Conservation (phyloP, 1,140 invertebrate genomes). For the Papilio aristodemus region DNA sequence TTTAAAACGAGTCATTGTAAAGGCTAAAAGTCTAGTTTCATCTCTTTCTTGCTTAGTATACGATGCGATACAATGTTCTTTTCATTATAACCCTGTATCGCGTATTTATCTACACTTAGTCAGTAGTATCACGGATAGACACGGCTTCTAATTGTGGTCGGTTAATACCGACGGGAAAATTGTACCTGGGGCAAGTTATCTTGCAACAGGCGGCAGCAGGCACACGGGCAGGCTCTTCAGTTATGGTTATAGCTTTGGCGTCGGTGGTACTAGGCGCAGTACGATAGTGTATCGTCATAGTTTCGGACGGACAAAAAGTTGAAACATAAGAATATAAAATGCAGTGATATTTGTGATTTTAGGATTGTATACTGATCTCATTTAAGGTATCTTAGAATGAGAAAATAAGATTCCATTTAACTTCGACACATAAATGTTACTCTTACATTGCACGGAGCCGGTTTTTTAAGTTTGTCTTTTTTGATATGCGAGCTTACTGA, state of each 20-base stretch:
- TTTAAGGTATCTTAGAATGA: slow-evolving; percentile 45
- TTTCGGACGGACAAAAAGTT: slow-evolving; percentile 46
- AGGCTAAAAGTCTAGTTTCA: slow-evolving; percentile 54
- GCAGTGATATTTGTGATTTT: slow-evolving; percentile 60
- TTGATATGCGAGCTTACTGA: slow-evolving; percentile 44
- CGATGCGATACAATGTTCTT: slow-evolving; percentile 63
- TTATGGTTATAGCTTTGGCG: slow-evolving; percentile 57
- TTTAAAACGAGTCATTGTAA: slow-evolving; percentile 30
- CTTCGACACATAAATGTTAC: slow-evolving; percentile 26
- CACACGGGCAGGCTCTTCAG: slow-evolving; percentile 54
- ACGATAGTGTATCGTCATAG: slow-evolving; percentile 38
- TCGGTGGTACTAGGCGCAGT: slow-evolving; percentile 43
- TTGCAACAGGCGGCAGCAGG: slow-evolving; percentile 39
- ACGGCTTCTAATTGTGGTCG: slow-evolving; percentile 40
- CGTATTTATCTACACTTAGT: slow-evolving; percentile 26
- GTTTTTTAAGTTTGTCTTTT: slow-evolving; percentile 56
- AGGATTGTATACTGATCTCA: slow-evolving; percentile 60
- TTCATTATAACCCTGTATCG: slow-evolving; percentile 41
- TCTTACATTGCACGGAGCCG: slow-evolving; percentile 50
- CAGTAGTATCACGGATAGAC: slow-evolving; percentile 7
- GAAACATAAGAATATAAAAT: slow-evolving; percentile 53
- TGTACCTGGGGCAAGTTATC: slow-evolving; percentile 65
- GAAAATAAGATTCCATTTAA: neutral
- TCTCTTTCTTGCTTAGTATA: slow-evolving; percentile 60
- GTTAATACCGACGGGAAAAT: slow-evolving; percentile 65